These are phyloP conservation scores for Anaspis maculata DNA, from an alignment of 2,888 invertebrate species.

Conservation along the genomic window DNA sequence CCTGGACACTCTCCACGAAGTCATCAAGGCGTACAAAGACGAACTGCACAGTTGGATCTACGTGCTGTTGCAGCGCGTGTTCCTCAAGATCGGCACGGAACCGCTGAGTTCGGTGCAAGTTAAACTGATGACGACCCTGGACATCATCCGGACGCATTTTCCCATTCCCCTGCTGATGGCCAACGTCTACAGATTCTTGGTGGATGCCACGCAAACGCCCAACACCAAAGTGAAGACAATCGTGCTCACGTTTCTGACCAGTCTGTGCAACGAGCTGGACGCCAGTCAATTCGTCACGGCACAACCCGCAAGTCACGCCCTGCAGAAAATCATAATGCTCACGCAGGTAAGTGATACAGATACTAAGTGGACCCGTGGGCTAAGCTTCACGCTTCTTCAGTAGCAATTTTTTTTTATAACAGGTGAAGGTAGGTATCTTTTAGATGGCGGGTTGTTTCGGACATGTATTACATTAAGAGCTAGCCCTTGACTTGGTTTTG, in stretches of 20 bases:
- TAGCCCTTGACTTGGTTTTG: no score
- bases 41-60: conserved; percentile 92
- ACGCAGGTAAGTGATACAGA: no score
- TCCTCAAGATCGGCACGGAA: conserved; percentile 79
- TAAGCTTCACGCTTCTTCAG: no score
- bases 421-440: no score
- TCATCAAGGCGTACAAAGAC: conserved; percentile 76
- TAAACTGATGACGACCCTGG: conserved; percentile 80
- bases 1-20: conserved; percentile 85
- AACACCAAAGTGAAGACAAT: conserved; percentile 73
- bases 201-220: conserved; percentile 89
- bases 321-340: conserved; percentile 64
- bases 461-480: no score
- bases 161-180: conserved; percentile 58
- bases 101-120: conserved; percentile 84
- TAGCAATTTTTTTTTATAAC: no score
- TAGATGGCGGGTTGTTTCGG: no score
- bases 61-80: conserved; percentile 64
- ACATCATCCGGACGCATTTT: conserved; percentile 64
- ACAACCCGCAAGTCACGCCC: conserved; percentile 52
- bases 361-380: no score
- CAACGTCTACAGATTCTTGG: conserved; percentile 70
- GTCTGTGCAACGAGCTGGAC: conserved; percentile 58
- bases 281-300: conserved; percentile 41
- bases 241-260: conserved; percentile 59